Percentiles rank a stretch among this genome's conserved stretches.
Conservation (phyloP, 2,113 vertebrate species). For the Aspiorhynchus laticeps region DNA sequence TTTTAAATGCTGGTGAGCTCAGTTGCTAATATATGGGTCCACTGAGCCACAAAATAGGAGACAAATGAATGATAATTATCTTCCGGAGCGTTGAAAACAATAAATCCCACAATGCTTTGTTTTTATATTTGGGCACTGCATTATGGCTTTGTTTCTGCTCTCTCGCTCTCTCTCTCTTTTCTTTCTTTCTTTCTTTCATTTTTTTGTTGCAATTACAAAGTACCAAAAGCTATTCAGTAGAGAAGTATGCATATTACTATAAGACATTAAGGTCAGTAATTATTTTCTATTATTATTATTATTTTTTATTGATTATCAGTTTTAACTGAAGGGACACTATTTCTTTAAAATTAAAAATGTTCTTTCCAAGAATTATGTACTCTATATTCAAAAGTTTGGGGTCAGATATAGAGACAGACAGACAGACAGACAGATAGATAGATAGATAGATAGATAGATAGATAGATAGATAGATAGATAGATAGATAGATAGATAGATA, state of each 20-base stretch:
- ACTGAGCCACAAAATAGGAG: conserved; percentile 49
- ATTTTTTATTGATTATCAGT: background rate
- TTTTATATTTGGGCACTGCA: conserved; percentile 27
- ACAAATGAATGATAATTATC: conserved; percentile 59
- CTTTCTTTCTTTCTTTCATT: background rate
- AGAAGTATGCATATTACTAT: conserved; percentile 46
- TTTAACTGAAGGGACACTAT: background rate
- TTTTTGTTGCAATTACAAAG: background rate
- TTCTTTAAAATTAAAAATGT: background rate
- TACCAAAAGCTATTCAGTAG: conserved; percentile 4
- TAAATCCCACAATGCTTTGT: conserved; percentile 41
- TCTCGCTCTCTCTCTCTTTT: background rate
- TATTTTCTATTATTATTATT: too few species aligned
- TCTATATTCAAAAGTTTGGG: too few species aligned
- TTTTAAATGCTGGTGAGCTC: conserved; percentile 35
- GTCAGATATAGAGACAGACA: background rate
- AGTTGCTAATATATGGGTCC: conserved; percentile 41
- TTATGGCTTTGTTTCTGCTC: conserved; percentile 16
- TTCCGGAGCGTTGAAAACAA: conserved; percentile 40
- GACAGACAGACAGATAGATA: too few species aligned
- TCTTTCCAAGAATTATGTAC: background rate
- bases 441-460: too few species aligned
- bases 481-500: too few species aligned
- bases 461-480: too few species aligned
- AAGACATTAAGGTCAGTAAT: background rate